A percentile compares a stretch with the other conserved stretches of the same genome.
Conservation (phyloP, 2,888 invertebrate species). For the Keiferia lycopersicella region DNA sequence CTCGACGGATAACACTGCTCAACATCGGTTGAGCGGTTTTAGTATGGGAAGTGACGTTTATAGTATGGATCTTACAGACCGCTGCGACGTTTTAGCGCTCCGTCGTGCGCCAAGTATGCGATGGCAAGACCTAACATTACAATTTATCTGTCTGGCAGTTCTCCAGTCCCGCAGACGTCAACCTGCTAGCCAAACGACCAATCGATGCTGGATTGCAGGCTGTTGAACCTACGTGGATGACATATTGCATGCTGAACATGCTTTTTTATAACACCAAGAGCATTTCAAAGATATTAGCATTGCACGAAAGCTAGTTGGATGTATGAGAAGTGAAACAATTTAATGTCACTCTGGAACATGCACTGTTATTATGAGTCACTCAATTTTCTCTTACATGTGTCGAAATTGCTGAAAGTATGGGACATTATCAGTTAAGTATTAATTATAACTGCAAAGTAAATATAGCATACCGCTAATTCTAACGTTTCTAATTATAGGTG, state of each 20-base stretch:
- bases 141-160: conserved; percentile 41
- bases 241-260: background rate
- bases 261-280: background rate
- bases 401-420: conserved; percentile 3
- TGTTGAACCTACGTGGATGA: conserved; percentile 19
- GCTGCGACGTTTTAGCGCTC: too few species aligned
- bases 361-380: background rate
- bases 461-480: background rate
- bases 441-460: background rate
- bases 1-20: too few species aligned
- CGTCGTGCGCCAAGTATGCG: too few species aligned
- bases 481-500: background rate
- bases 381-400: background rate
- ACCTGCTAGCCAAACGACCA: conserved; percentile 4
- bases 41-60: too few species aligned
- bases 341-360: background rate
- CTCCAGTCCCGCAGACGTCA: conserved; percentile 34
- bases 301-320: background rate
- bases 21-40: too few species aligned
- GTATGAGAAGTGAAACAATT: background rate
- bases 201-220: conserved; percentile 30
- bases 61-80: too few species aligned
- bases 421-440: background rate
- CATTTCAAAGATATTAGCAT: background rate
- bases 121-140: conserved; percentile 32